phyloP scores from a whole-genome alignment of 2,113 vertebrate genomes.

The Candoia aspera region DNA sequence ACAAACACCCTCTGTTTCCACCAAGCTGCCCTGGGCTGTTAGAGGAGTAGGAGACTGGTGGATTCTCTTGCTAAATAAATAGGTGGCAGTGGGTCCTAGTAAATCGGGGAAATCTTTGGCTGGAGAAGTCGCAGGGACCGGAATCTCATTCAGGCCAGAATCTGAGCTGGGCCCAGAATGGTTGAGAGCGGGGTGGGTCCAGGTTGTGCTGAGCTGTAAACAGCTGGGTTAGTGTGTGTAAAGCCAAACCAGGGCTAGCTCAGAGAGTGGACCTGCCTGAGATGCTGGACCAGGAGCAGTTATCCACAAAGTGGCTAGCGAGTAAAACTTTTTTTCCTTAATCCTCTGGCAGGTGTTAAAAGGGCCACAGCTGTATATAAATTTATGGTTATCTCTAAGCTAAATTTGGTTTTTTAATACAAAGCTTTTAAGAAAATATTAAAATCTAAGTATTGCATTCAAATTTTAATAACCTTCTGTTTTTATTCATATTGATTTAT shows the following conservation, averaged over 20 bases:
- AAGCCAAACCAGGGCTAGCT: not conserved
- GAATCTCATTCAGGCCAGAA: not conserved
- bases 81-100: not conserved
- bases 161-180: not conserved
- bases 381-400: not conserved
- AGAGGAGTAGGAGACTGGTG: too few relatives aligned
- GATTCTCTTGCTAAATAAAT: too few relatives aligned
- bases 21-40: too few relatives aligned
- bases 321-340: not conserved
- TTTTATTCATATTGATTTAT: not conserved
- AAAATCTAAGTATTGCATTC: not conserved
- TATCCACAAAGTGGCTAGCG: not conserved
- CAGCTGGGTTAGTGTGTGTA: not conserved
- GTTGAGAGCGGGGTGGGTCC: not conserved
- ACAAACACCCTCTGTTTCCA: too few relatives aligned
- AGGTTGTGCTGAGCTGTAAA: too few relatives aligned
- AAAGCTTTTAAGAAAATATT: not conserved
- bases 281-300: not conserved
- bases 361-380: not conserved
- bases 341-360: not conserved
- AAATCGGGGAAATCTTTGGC: not conserved
- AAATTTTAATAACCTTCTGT: not conserved
- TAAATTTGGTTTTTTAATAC: not conserved
- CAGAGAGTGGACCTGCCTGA: not conserved
- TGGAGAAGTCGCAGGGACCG: not conserved